Evolutionary conservation across 2,888 invertebrate species (phyloP).

Genomic region (Coenonympha arcania): DNA sequence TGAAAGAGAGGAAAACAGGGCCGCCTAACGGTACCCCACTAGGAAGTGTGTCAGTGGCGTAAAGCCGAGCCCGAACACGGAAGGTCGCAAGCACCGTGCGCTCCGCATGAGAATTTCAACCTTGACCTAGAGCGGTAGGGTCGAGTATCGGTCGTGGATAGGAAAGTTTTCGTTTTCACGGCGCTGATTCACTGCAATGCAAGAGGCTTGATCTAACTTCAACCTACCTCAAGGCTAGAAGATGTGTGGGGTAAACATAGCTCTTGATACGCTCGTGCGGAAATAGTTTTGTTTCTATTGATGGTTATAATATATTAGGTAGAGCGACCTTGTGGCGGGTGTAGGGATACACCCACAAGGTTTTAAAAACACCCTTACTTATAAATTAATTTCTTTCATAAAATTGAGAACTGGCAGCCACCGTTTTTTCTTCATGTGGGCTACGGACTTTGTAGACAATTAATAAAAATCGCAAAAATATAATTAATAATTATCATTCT

Average conservation of each 20-base stretch:
- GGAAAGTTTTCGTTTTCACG: slow-evolving; percentile 70
- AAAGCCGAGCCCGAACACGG: slow-evolving; percentile 43
- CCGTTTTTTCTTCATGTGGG: too few species aligned
- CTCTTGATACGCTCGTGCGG: not conserved
- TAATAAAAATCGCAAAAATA: too few species aligned
- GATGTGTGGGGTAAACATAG: slow-evolving; percentile 15
- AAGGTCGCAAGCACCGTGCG: slow-evolving; percentile 48
- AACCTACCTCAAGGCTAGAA: slow-evolving; percentile 68
- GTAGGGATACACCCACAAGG: too few species aligned
- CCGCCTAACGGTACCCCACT: slow-evolving; percentile 68
- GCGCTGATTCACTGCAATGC: slow-evolving; percentile 68
- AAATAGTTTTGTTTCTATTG: not conserved
- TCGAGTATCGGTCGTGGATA: slow-evolving; percentile 38
- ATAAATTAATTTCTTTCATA: too few species aligned
- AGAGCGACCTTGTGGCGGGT: too few species aligned
- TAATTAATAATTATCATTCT: too few species aligned
- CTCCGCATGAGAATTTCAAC: slow-evolving; percentile 47
- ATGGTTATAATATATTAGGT: too few species aligned
- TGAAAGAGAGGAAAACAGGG: slow-evolving; percentile 68
- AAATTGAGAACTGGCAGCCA: too few species aligned
- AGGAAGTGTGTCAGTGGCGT: slow-evolving; percentile 75
- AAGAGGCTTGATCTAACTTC: slow-evolving; percentile 53
- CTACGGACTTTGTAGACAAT: too few species aligned
- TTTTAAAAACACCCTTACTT: too few species aligned
- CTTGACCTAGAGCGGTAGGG: slow-evolving; percentile 53